Conservation (phyloP, 2,113 vertebrate species). For the Aegotheles bennettii region DNA sequence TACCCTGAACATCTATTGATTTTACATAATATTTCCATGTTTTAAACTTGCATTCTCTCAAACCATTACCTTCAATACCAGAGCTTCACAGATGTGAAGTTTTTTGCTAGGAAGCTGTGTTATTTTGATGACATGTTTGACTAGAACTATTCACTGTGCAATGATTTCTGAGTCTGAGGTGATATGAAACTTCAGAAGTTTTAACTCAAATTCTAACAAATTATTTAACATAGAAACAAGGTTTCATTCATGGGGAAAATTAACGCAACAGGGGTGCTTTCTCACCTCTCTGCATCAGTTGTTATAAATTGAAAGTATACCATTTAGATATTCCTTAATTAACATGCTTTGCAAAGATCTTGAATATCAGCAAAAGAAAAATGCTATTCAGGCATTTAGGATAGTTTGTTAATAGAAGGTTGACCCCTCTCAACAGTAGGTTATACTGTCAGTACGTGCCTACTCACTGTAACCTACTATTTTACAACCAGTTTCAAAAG, state of each 20-base stretch:
- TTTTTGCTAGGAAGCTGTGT: not conserved
- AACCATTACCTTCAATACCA: not conserved
- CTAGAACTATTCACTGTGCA: constrained; percentile 39
- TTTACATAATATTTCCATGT: constrained; percentile 58
- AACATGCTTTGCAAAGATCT: not conserved
- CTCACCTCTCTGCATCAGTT: constrained; percentile 42
- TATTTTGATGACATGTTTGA: constrained; percentile 42
- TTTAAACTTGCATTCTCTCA: constrained; percentile 47
- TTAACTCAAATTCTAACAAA: constrained; percentile 32
- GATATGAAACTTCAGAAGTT: constrained; percentile 6
- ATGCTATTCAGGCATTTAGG: not conserved
- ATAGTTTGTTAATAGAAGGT: not conserved
- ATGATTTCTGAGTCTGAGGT: not conserved
- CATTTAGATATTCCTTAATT: constrained; percentile 40
- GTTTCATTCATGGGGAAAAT: constrained; percentile 53
- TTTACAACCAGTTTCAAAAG: not conserved
- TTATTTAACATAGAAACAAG: constrained; percentile 62
- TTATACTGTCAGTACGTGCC: not conserved
- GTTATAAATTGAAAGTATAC: constrained; percentile 41
- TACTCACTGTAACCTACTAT: not conserved
- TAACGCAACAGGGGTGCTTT: not conserved
- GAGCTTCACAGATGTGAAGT: constrained; percentile 15
- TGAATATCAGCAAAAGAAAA: not conserved
- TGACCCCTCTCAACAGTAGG: not conserved
- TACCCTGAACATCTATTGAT: not conserved